Evolutionary conservation across 1,140 invertebrate species (phyloP).

Genomic region (Bradynema listronoti): DNA sequence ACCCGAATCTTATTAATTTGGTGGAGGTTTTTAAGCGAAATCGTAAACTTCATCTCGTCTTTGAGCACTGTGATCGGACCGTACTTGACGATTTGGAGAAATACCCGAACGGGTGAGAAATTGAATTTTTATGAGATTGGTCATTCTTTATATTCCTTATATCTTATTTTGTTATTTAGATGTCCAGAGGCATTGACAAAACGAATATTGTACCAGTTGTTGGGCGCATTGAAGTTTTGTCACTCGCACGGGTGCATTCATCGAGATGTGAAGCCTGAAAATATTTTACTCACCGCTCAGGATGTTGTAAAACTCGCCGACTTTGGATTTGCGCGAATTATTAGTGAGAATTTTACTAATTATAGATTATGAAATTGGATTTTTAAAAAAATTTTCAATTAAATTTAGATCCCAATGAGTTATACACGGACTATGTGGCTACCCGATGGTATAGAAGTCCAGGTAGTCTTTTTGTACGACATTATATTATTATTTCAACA

Average conservation of each 20-base stretch:
- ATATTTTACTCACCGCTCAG: conserved; percentile 86
- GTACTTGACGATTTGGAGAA: conserved; percentile 90
- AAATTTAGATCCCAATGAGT: conserved; percentile 73
- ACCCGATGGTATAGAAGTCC: conserved; percentile 93
- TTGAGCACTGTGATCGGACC: conserved; percentile 82
- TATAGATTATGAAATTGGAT: not conserved
- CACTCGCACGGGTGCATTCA: conserved; percentile 73
- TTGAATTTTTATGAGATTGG: conserved; percentile 10
- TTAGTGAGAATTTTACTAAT: conserved; percentile 68
- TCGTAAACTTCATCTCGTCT: conserved; percentile 89
- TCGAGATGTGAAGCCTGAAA: conserved; percentile 91
- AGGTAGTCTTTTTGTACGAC: conserved; percentile 72
- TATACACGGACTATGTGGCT: conserved; percentile 98
- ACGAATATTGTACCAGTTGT: conserved; percentile 86
- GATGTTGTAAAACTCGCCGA: conserved; percentile 94
- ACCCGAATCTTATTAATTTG: conserved; percentile 91
- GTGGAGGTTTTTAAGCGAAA: conserved; percentile 95
- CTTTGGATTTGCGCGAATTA: conserved; percentile 93
- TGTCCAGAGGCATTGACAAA: conserved; percentile 79
- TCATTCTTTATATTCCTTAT: not conserved
- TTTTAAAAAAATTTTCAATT: not conserved
- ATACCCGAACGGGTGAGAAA: conserved; percentile 68
- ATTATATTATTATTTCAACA: not conserved
- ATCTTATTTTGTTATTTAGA: conserved; percentile 59
- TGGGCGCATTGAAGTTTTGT: conserved; percentile 88